These are phyloP conservation scores for Zophobas morio DNA, from an alignment of 1,140 invertebrate species.

Conservation along the genomic window DNA sequence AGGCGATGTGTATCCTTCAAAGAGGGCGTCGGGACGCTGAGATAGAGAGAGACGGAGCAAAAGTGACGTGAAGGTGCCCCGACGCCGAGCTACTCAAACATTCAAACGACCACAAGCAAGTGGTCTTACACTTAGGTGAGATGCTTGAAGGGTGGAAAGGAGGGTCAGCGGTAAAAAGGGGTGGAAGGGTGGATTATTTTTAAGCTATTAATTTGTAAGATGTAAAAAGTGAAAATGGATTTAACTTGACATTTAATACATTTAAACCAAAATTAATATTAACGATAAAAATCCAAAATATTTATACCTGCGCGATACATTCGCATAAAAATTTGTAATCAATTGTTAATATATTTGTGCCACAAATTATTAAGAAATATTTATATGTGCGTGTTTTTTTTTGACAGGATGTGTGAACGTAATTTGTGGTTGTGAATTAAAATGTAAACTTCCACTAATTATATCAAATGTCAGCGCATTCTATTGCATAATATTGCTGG, in stretches of 20 bases:
- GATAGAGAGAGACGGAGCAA: not conserved
- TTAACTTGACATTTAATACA: too few species aligned
- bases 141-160: not conserved
- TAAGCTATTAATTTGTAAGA: not conserved
- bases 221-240: too few species aligned
- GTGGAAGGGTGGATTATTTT: not conserved
- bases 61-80: constrained; percentile 6
- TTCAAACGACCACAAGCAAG: constrained; percentile 56
- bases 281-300: not conserved
- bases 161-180: not conserved
- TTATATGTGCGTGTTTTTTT: too few species aligned
- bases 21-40: constrained; percentile 12
- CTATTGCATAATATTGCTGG: too few species aligned
- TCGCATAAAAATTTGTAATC: not conserved
- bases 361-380: too few species aligned
- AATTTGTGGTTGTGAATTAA: too few species aligned
- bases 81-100: constrained; percentile 51
- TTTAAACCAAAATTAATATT: too few species aligned
- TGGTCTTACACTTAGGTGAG: constrained; percentile 51
- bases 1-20: constrained; percentile 13
- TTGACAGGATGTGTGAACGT: too few species aligned
- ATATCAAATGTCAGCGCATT: too few species aligned
- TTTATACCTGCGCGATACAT: not conserved
- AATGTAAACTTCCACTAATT: too few species aligned
- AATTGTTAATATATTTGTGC: not conserved